phyloP scores from a whole-genome alignment of 2,888 invertebrate species.

The Geotrupes spiniger region DNA sequence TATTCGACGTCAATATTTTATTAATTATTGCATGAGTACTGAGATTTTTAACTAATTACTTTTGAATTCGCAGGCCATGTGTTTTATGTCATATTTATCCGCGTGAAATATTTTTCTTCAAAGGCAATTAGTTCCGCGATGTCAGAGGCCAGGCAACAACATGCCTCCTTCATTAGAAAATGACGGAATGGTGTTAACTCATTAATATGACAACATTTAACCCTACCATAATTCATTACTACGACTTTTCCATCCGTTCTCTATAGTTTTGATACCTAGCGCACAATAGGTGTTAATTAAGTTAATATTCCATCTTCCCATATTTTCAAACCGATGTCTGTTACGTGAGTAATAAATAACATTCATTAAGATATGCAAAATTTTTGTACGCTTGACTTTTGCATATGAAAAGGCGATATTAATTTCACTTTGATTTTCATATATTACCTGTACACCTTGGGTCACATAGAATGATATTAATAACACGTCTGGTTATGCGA shows the following conservation, averaged over 20 bases:
- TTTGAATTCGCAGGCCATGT: too few species aligned
- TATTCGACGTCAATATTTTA: too few species aligned
- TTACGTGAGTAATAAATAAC: constrained; percentile 12
- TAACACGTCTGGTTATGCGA: too few species aligned
- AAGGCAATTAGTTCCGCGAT: background rate
- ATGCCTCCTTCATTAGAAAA: constrained; percentile 21
- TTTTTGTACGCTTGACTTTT: constrained; percentile 3
- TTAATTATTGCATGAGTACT: too few species aligned
- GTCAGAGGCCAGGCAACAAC: constrained; percentile 23
- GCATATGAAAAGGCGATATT: constrained; percentile 7
- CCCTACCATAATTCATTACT: background rate
- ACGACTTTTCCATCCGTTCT: too few species aligned
- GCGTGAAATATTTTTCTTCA: too few species aligned
- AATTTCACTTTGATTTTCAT: too few species aligned
- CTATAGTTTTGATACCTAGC: constrained; percentile 7
- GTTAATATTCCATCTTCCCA: constrained; percentile 12
- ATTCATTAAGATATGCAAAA: constrained; percentile 11
- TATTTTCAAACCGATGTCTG: constrained; percentile 10
- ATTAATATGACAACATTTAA: constrained; percentile 12
- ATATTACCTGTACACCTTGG: too few species aligned
- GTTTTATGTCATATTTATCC: too few species aligned
- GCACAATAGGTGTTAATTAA: constrained; percentile 12
- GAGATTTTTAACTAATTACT: too few species aligned
- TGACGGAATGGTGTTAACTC: constrained; percentile 14
- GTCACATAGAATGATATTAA: too few species aligned